Conservation (phyloP, 2,113 vertebrate genomes). For the Empidonax alnorum region DNA sequence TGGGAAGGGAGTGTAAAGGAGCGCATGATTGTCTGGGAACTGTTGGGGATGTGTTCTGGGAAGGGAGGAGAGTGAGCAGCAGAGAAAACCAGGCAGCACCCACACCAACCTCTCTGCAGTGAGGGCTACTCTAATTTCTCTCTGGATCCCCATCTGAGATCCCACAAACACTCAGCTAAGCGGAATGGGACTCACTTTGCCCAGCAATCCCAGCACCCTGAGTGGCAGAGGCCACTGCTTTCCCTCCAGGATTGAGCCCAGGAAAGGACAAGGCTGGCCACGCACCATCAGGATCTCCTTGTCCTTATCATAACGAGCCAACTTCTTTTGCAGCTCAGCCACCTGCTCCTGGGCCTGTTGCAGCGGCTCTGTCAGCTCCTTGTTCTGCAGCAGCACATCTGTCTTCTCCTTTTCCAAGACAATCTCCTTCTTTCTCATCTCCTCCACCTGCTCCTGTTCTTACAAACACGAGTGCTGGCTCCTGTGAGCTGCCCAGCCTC, state of each 20-base stretch:
- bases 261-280: neutral
- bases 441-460: slow-evolving; percentile 80
- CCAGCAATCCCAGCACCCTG: neutral
- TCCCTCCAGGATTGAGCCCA: neutral
- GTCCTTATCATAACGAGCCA: slow-evolving; percentile 70
- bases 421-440: slow-evolving; percentile 75
- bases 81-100: neutral
- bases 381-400: slow-evolving; percentile 78
- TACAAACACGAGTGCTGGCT: neutral
- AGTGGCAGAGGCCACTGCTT: neutral
- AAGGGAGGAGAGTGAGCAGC: neutral
- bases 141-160: neutral
- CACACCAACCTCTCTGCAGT: neutral
- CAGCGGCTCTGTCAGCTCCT: slow-evolving; percentile 73
- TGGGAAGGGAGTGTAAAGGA: neutral
- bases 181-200: neutral
- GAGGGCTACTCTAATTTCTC: neutral
- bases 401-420: slow-evolving; percentile 76
- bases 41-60: neutral
- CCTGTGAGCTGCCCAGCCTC: neutral
- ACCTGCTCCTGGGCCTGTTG: slow-evolving; percentile 76
- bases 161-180: neutral
- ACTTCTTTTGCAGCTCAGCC: slow-evolving; percentile 71
- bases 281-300: slow-evolving; percentile 79
- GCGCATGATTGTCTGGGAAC: neutral